These are phyloP conservation scores for Catharus bicknelli DNA, from an alignment of 2,113 vertebrate species.

Conservation along the genomic window DNA sequence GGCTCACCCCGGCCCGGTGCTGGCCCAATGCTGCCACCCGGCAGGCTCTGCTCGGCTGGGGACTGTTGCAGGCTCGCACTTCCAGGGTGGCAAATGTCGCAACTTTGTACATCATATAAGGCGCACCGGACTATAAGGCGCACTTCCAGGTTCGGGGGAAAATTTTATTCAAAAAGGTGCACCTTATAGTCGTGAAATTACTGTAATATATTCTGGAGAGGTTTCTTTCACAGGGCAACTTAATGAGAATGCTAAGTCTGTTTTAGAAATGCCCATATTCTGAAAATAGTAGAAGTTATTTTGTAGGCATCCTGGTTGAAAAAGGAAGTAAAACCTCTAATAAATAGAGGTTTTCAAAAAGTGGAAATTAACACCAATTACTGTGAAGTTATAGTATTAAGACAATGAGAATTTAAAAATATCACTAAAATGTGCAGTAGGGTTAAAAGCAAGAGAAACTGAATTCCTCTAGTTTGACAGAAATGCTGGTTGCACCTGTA, in stretches of 20 bases:
- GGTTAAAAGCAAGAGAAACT: background rate
- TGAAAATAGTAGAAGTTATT: background rate
- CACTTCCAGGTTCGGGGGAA: too few species aligned
- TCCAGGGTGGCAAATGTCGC: too few species aligned
- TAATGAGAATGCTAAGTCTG: background rate
- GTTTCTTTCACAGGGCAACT: background rate
- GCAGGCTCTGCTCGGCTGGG: too few species aligned
- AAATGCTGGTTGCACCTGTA: background rate
- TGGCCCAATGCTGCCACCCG: too few species aligned
- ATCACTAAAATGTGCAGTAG: background rate
- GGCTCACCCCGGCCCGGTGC: too few species aligned
- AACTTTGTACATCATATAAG: too few species aligned
- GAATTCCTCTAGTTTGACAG: background rate
- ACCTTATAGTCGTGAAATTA: too few species aligned
- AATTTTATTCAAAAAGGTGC: too few species aligned
- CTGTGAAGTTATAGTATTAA: background rate
- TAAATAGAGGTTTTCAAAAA: background rate
- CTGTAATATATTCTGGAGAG: background rate
- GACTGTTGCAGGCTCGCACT: too few species aligned
- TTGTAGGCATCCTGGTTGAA: background rate
- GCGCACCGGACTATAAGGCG: too few species aligned
- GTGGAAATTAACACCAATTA: accelerated
- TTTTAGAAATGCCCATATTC: background rate
- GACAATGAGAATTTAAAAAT: background rate
- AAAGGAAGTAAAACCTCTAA: background rate